Conservation (phyloP, 1,140 invertebrate genomes). For the Hestina assimilis region DNA sequence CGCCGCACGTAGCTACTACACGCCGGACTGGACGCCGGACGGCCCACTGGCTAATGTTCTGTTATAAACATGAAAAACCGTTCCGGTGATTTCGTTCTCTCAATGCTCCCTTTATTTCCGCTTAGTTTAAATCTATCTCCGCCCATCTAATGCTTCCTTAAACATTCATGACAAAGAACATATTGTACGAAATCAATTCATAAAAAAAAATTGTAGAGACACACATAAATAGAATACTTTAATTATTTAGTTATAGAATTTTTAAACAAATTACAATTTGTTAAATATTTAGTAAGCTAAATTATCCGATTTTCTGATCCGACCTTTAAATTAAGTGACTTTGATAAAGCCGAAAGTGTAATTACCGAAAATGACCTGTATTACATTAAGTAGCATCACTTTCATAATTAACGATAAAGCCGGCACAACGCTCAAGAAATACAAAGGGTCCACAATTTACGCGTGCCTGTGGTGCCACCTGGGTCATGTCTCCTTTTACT, state of each 20-base stretch:
- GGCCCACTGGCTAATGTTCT: constrained; percentile 63
- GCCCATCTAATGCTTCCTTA: neutral
- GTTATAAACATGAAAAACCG: constrained; percentile 75
- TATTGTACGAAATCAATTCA: neutral
- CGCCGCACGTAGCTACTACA: constrained; percentile 59
- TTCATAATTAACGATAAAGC: constrained; percentile 60
- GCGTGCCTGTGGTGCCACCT: constrained; percentile 61
- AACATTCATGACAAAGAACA: neutral
- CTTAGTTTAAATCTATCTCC: constrained; percentile 14
- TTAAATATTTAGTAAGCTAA: neutral
- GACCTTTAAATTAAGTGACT: neutral
- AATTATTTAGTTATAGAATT: no score
- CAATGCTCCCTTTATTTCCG: constrained; percentile 55
- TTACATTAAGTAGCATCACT: constrained; percentile 56
- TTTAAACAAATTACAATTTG: no score
- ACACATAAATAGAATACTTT: neutral
- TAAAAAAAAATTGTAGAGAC: neutral
- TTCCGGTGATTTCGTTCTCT: constrained; percentile 61
- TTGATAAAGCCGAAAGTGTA: constrained; percentile 10
- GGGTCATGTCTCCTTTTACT: constrained; percentile 76
- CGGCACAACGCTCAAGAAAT: constrained; percentile 45
- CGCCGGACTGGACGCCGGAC: constrained; percentile 36
- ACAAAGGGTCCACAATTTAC: constrained; percentile 62
- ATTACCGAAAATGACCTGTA: constrained; percentile 25
- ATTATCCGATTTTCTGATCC: neutral